Evolutionary conservation across 2,888 invertebrate species (phyloP).

Genomic region (Trachelus iudaicus): DNA sequence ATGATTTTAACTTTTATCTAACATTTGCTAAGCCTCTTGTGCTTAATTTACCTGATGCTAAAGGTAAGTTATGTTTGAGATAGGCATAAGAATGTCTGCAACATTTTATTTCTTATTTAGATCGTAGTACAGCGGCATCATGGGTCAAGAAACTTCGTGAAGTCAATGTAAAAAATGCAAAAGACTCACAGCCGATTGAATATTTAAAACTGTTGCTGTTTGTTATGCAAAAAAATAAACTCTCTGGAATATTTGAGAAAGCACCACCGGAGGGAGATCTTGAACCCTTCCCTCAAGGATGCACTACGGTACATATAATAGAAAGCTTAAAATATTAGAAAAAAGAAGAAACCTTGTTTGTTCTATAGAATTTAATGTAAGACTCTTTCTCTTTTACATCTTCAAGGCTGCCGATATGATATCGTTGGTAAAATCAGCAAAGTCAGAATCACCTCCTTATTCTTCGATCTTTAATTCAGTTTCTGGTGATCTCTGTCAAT

Average conservation of each 20-base stretch:
- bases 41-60: constrained; percentile 59
- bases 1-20: constrained; percentile 64
- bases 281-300: constrained; percentile 49
- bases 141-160: constrained; percentile 64
- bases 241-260: constrained; percentile 63
- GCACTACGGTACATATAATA: constrained; percentile 39
- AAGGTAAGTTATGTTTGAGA: constrained; percentile 40
- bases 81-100: not conserved
- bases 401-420: constrained; percentile 32
- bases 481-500: constrained; percentile 62
- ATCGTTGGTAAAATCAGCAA: constrained; percentile 23
- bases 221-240: constrained; percentile 61
- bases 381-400: not conserved
- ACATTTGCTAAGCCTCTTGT: constrained; percentile 64
- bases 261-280: constrained; percentile 57
- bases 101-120: constrained; percentile 35
- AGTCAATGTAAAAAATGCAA: constrained; percentile 34
- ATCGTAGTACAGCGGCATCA: constrained; percentile 63
- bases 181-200: constrained; percentile 55
- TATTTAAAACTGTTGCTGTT: constrained; percentile 66
- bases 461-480: constrained; percentile 27
- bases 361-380: not conserved
- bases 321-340: constrained; percentile 4
- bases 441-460: constrained; percentile 1
- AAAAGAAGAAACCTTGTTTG: not conserved